Evolutionary conservation across 2,113 vertebrate species (phyloP).

Genomic region (Lucifuga dentata): DNA sequence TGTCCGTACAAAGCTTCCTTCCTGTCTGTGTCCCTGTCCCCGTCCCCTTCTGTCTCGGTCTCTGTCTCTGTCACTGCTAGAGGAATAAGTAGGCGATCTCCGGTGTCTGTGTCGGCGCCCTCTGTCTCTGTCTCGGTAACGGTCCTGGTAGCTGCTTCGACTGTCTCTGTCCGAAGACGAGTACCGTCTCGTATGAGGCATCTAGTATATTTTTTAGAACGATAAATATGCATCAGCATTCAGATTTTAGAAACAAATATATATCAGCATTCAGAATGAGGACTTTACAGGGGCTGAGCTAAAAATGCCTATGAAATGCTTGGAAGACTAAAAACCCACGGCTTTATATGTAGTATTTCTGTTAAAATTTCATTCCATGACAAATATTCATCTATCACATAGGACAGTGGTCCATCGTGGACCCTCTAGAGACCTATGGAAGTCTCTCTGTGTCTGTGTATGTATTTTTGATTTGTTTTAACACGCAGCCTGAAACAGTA

Average conservation of each 20-base stretch:
- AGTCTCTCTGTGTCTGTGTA: too few species aligned
- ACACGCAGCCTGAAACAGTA: too few species aligned
- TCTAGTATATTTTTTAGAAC: conserved; percentile 74
- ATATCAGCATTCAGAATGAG: not conserved
- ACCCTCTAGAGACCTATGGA: too few species aligned
- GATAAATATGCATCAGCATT: not conserved
- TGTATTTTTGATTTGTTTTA: too few species aligned
- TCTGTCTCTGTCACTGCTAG: conserved; percentile 83
- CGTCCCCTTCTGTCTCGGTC: conserved; percentile 68
- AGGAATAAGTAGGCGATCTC: conserved; percentile 89
- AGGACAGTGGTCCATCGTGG: too few species aligned
- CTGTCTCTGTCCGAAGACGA: conserved; percentile 94
- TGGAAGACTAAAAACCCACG: too few species aligned
- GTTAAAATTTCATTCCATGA: too few species aligned
- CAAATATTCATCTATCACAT: too few species aligned
- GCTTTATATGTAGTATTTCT: too few species aligned
- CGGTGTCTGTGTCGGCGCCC: conserved; percentile 89
- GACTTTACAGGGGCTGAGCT: too few species aligned
- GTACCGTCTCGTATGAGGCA: conserved; percentile 95
- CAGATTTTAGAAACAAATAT: not conserved
- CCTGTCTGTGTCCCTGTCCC: conserved; percentile 74
- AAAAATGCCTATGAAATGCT: too few species aligned
- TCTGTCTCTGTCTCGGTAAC: conserved; percentile 87
- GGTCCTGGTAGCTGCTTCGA: conserved; percentile 92
- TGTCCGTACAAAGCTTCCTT: conserved; percentile 76